Evolutionary conservation across 2,797 vertebrate species (phyloP), one percentile per base, ranked within the genome.

Genomic region (Urosaurus nigricauda): DNA sequence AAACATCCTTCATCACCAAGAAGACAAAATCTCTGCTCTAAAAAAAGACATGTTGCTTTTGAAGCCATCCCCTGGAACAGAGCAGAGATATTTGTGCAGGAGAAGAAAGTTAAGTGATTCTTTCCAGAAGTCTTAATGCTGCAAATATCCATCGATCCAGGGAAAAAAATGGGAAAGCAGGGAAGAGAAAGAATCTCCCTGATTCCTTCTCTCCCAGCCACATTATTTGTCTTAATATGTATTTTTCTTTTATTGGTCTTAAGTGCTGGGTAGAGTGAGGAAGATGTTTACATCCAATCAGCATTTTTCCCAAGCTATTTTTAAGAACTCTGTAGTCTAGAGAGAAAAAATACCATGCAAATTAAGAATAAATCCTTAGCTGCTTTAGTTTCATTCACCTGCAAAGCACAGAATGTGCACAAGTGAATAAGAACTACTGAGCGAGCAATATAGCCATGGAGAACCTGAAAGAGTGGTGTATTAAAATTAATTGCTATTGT

Each of bases 181-280:
- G 43, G n/a, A 24, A 58, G 47, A 89, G 79, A 78, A 68, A 77
- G n/a, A 19, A 68, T 8, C 21, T 71, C 14, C 37, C 51, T 37
- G 53, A 29, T 12, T 37, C 5, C 32, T 58, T 58, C 32, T 85
- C 60, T 82, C 58, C 40, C 73, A 71, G 73, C 40, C n/a, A 71
- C 21, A 19, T 82, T 75, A 51, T 0, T 70, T 88, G 83, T 91
- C 87, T 91, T 88, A 91, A 88, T 88, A 82, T 77, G 71, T 35
- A 86, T 75, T 70, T 81, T n/a, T 74, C 26, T 82, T 82, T n/a
- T 37, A 60, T n/a, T 71, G 40, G 83, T 91, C 87, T 91, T 91
- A 91, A 83, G 16, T 43, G 71, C 79, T 78, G 84, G 79, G 84
- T 40, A 56, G 83, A 82, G 71, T 29, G 37, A 85, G 37, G 37